These are phyloP conservation scores for Geotrypetes seraphini DNA, from an alignment of 2,797 vertebrate genomes.

Conservation along the genomic window DNA sequence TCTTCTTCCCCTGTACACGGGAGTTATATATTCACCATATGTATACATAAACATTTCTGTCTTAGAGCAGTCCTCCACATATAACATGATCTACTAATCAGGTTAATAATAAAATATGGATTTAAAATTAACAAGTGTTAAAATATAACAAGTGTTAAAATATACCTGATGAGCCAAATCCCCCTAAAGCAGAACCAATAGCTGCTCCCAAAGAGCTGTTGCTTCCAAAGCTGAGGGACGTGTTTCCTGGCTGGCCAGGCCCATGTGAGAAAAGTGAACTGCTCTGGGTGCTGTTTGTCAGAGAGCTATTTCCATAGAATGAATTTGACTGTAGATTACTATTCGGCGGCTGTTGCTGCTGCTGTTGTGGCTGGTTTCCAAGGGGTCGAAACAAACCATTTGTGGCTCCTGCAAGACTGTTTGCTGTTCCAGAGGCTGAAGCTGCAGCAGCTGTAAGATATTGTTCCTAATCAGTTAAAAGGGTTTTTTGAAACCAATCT, in stretches of 20 bases:
- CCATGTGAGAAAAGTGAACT: conserved; percentile 94
- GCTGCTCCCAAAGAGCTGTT: conserved; percentile 84
- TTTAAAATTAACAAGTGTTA: too few relatives aligned
- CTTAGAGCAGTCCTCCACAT: too few relatives aligned
- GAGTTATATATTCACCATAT: too few relatives aligned
- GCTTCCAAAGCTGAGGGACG: conserved; percentile 88
- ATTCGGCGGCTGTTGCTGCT: conserved; percentile 59
- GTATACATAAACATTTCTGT: too few relatives aligned
- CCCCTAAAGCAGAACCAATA: conserved; percentile 89
- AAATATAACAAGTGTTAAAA: too few relatives aligned
- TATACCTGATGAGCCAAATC: conserved; percentile 90
- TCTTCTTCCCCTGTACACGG: too few relatives aligned
- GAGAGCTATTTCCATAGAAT: conserved; percentile 84
- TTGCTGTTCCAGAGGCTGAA: conserved; percentile 81
- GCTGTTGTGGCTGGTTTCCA: conserved; percentile 67
- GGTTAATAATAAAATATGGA: too few relatives aligned
- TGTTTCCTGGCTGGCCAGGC: conserved; percentile 74
- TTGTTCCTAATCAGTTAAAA: too few relatives aligned
- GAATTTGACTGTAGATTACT: conserved; percentile 84
- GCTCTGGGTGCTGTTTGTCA: conserved; percentile 88
- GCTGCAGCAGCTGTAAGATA: conserved; percentile 72
- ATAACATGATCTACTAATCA: too few relatives aligned
- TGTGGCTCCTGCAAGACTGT: conserved; percentile 79
- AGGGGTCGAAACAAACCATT: conserved; percentile 88
- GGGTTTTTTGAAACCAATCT: too few relatives aligned